These are phyloP conservation scores for Cheilosia vulpina DNA, from an alignment of 2,888 invertebrate genomes.

Conservation along the genomic window DNA sequence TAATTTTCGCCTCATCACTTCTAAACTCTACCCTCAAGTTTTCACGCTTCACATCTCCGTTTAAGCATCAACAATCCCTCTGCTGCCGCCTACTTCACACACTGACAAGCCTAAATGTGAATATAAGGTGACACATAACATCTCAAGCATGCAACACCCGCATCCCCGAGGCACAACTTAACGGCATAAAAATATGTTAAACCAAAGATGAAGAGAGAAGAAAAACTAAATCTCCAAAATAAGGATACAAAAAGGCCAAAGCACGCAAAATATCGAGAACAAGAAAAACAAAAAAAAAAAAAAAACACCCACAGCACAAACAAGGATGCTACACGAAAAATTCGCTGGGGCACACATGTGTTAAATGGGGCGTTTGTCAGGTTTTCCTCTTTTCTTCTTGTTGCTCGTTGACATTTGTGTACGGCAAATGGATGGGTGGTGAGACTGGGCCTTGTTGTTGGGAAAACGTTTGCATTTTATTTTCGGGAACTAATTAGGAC, in stretches of 20 bases:
- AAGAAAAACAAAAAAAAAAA: constrained; percentile 12
- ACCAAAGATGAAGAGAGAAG: background rate
- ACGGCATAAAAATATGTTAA: constrained; percentile 60
- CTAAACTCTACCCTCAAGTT: constrained; percentile 20
- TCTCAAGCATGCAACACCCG: constrained; percentile 58
- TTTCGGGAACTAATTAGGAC: constrained; percentile 74
- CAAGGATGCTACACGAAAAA: constrained; percentile 33
- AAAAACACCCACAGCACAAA: constrained; percentile 23
- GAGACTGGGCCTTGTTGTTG: constrained; percentile 31
- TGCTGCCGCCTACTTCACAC: constrained; percentile 13
- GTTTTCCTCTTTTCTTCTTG: constrained; percentile 65
- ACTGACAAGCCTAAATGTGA: constrained; percentile 60
- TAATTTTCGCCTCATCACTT: constrained; percentile 33
- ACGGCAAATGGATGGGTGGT: constrained; percentile 29
- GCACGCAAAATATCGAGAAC: constrained; percentile 35
- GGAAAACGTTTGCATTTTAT: constrained; percentile 73
- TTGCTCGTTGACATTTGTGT: constrained; percentile 70
- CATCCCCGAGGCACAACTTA: constrained; percentile 68
- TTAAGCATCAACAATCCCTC: constrained; percentile 43
- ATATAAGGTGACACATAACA: constrained; percentile 71
- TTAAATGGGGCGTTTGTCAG: constrained; percentile 77
- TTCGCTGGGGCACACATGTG: constrained; percentile 76
- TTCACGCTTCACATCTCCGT: constrained; percentile 44
- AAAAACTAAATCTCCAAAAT: constrained; percentile 31
- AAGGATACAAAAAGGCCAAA: constrained; percentile 41